A percentile compares a stretch with the other conserved stretches of the same genome.
Conservation (phyloP, 2,113 vertebrate genomes). For the Actinemys pallida region DNA sequence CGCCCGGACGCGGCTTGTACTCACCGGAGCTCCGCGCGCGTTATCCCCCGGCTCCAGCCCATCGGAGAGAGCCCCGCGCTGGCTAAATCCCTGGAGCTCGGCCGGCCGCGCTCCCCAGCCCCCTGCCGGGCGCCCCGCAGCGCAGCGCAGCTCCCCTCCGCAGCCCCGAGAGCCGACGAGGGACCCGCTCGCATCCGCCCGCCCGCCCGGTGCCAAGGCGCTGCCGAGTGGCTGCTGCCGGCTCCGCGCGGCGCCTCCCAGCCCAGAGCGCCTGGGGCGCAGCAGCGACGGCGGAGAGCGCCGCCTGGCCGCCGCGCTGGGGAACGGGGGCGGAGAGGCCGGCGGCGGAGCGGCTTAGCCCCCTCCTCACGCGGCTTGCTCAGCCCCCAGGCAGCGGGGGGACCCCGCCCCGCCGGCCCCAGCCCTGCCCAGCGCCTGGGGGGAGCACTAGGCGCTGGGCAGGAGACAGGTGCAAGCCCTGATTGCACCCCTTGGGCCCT, state of each 20-base stretch:
- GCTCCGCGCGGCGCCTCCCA: not conserved
- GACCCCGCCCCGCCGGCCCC: too few relatives aligned
- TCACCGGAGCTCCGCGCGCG: not conserved
- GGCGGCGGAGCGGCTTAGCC: not conserved
- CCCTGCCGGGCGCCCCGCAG: not conserved
- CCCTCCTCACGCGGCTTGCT: not conserved
- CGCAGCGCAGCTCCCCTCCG: not conserved
- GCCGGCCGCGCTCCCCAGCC: not conserved
- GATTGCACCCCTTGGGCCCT: too few relatives aligned
- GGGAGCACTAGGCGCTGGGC: too few relatives aligned
- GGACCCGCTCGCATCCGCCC: not conserved
- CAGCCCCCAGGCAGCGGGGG: not conserved
- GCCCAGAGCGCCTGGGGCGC: not conserved
- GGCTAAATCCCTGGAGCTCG: not conserved
- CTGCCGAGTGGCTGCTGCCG: not conserved
- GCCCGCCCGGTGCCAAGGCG: not conserved
- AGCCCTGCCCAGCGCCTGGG: too few relatives aligned
- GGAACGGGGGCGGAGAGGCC: not conserved
- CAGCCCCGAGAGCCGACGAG: not conserved
- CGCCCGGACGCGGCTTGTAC: not conserved
- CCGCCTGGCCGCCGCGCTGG: slow-evolving; percentile 48
- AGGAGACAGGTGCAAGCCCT: not conserved
- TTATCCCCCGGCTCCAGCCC: not conserved
- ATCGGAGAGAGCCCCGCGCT: not conserved
- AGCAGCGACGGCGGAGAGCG: slow-evolving; percentile 42